These are phyloP conservation scores for Mizuhopecten yessoensis DNA, from an alignment of 1,140 invertebrate genomes.

Conservation along the genomic window DNA sequence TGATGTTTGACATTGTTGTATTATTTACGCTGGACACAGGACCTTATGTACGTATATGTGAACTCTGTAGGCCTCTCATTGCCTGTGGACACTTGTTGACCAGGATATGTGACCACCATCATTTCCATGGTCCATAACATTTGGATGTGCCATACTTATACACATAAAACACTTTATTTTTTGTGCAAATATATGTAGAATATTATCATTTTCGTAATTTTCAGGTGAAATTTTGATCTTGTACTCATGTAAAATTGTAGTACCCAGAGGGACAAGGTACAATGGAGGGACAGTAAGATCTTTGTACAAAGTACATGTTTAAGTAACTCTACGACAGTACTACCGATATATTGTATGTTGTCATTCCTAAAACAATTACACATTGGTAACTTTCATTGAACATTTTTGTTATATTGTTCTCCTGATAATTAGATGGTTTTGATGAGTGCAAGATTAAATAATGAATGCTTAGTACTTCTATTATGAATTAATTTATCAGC, in stretches of 20 bases:
- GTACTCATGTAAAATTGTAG: not conserved
- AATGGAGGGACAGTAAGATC: too few relatives aligned
- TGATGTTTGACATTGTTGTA: not conserved
- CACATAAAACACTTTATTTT: not conserved
- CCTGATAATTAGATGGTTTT: too few relatives aligned
- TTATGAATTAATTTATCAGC: too few relatives aligned
- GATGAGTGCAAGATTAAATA: too few relatives aligned
- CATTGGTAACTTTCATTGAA: too few relatives aligned
- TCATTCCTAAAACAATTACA: too few relatives aligned
- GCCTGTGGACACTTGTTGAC: not conserved
- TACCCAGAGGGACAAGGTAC: not conserved
- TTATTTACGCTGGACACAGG: conserved; percentile 21
- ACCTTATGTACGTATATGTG: not conserved
- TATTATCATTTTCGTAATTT: not conserved
- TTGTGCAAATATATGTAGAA: too few relatives aligned
- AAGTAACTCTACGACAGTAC: too few relatives aligned
- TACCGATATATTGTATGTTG: too few relatives aligned
- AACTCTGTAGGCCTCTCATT: not conserved
- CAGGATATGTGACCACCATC: not conserved
- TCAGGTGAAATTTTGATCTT: not conserved
- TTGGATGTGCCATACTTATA: not conserved
- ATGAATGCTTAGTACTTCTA: too few relatives aligned
- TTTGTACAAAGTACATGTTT: too few relatives aligned
- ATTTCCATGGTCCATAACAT: not conserved
- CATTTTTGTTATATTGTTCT: too few relatives aligned